A percentile compares a stretch with the other conserved stretches of the same genome.
phyloP scores from a whole-genome alignment of 2,113 vertebrate species.

The Holacanthus passer region DNA sequence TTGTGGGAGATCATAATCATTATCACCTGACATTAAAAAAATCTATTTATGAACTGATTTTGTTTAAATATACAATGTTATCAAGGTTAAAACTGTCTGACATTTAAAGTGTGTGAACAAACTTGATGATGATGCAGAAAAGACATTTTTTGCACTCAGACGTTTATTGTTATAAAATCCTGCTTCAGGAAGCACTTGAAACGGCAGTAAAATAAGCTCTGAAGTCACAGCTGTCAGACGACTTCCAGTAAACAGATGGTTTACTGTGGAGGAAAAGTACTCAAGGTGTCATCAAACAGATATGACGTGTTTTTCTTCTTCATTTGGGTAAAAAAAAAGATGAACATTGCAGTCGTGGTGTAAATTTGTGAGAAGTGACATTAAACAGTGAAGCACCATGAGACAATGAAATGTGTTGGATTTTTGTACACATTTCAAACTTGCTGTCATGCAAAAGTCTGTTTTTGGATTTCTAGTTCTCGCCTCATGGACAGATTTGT shows the following conservation, averaged over 20 bases:
- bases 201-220: conserved; percentile 11
- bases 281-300: conserved; percentile 36
- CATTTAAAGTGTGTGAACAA: not conserved
- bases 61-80: not conserved
- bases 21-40: not conserved
- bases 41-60: not conserved
- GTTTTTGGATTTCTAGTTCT: not conserved
- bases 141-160: not conserved
- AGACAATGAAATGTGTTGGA: not conserved
- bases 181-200: conserved; percentile 20
- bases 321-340: not conserved
- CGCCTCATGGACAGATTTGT: not conserved
- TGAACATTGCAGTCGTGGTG: not conserved
- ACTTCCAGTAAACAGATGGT: conserved; percentile 31
- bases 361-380: not conserved
- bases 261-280: conserved; percentile 23
- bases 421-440: not conserved
- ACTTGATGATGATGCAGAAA: not conserved
- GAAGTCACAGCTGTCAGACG: conserved; percentile 57
- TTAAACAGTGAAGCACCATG: not conserved
- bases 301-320: not conserved
- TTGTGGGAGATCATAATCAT: not conserved
- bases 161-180: conserved; percentile 36
- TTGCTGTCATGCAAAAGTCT: not conserved
- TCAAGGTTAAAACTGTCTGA: not conserved